Conservation (phyloP, 2,113 vertebrate species). For the Cyphomyrus plagiostoma region DNA sequence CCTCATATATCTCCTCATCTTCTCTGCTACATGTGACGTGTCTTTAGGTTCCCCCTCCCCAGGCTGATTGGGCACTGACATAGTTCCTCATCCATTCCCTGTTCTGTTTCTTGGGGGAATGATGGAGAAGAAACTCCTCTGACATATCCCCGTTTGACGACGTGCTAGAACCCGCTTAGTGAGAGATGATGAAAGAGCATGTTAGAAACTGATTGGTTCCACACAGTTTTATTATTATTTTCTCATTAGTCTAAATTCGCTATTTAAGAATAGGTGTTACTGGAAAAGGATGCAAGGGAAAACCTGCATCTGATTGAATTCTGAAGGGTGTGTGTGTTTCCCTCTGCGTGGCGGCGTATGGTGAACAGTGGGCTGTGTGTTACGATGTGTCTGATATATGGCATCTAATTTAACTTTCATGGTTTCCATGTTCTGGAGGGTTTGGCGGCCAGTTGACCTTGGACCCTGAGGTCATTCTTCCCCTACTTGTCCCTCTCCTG, state of each 20-base stretch:
- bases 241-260: neutral
- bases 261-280: neutral
- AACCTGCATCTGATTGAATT: neutral
- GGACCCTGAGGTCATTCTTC: neutral
- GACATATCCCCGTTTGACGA: neutral
- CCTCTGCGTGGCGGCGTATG: neutral
- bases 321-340: neutral
- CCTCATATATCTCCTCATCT: slow-evolving; percentile 18
- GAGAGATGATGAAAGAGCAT: neutral
- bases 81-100: neutral
- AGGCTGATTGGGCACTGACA: neutral
- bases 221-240: neutral
- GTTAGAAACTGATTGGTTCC: neutral
- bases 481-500: neutral
- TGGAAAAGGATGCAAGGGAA: neutral
- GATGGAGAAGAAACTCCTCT: neutral
- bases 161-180: neutral
- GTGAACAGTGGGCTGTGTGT: neutral
- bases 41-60: neutral
- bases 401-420: neutral
- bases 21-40: neutral
- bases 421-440: neutral
- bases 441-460: neutral
- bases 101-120: neutral
- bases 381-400: neutral